Evolutionary conservation across 2,113 vertebrate species (phyloP).

Genomic region (Nanorana parkeri): DNA sequence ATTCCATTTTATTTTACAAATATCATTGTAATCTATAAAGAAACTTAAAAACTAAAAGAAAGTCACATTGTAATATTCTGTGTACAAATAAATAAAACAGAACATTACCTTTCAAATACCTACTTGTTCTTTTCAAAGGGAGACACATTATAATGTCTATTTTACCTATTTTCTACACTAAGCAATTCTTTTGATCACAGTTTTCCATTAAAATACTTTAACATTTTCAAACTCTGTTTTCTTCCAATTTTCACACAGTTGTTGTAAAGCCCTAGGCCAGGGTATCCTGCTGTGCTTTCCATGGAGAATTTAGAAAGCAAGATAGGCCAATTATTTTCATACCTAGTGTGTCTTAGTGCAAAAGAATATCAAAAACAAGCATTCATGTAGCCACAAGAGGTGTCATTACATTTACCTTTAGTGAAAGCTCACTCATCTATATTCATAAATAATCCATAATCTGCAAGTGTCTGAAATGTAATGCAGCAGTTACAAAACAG

Average conservation of each 20-base stretch:
- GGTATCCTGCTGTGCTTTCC: conserved; percentile 8
- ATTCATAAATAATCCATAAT: conserved; percentile 45
- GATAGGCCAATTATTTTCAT: conserved; percentile 22
- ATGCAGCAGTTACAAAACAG: conserved; percentile 45
- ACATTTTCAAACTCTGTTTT: neutral
- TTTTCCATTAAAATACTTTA: neutral
- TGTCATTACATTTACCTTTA: conserved; percentile 49
- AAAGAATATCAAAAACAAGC: conserved; percentile 19
- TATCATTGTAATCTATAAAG: no score
- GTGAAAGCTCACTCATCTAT: conserved; percentile 40
- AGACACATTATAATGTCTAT: no score
- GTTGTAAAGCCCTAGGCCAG: neutral
- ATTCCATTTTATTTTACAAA: no score
- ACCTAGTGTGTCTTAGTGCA: neutral
- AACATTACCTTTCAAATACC: no score
- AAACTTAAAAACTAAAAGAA: no score
- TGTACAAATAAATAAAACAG: no score
- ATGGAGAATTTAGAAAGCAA: conserved; percentile 17
- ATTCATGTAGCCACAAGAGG: conserved; percentile 35
- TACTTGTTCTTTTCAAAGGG: no score
- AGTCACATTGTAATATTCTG: no score
- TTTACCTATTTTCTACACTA: no score
- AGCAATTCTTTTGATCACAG: neutral
- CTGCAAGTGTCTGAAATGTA: conserved; percentile 54
- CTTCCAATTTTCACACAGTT: neutral